Evolutionary conservation across 2,797 vertebrate species (phyloP), one percentile per base, ranked within the genome.

Genomic region (Chaetodon trifasciatus): DNA sequence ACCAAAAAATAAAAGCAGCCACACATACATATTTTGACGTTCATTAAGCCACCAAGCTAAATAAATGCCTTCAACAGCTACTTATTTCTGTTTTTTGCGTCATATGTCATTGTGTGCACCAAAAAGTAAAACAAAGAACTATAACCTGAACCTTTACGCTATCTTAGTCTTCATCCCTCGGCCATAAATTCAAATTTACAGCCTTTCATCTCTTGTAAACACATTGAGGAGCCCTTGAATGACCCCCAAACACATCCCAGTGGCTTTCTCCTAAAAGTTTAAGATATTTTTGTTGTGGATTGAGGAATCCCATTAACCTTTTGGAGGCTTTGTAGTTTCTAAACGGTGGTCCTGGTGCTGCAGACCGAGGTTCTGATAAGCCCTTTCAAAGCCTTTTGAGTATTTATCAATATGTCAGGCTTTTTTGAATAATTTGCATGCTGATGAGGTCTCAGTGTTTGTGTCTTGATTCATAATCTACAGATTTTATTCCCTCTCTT

Each of bases 281-380:
- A 12, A 44, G 63, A 47, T 55, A 23, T 73, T 68, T 76, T 78
- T 82, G 70, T 50, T 52, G 17, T 21, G 68, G 46, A 37, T 2
- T 28, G 56, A 79, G 52, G 89, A 85, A 90, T 91, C 65, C 35
- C 73, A 89, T 91, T 90, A 91, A 91, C 89, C 86, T 91, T 90
- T 91, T 24, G 19, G 56, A 72, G 53, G 35, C 86, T 89, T 84
- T 90, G 85, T 80, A 79, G 67, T 74, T 71, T 46, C 19, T 32
- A 65, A 79, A 70, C 72, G 39, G 47, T 40, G 74, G 68, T 50
- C 49, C 65, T 46, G 44, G 16, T 12, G 40, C 71, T 28, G 67
- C 74, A 6, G 28, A 69, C 79, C 35, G 35, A 60, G 44, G 21
- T 37, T 69, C 28, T 74, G 79, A 87, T 88, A 80, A 86, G 68